Conservation (phyloP, 2,797 vertebrate species). For the Anabacerthia variegaticeps region DNA sequence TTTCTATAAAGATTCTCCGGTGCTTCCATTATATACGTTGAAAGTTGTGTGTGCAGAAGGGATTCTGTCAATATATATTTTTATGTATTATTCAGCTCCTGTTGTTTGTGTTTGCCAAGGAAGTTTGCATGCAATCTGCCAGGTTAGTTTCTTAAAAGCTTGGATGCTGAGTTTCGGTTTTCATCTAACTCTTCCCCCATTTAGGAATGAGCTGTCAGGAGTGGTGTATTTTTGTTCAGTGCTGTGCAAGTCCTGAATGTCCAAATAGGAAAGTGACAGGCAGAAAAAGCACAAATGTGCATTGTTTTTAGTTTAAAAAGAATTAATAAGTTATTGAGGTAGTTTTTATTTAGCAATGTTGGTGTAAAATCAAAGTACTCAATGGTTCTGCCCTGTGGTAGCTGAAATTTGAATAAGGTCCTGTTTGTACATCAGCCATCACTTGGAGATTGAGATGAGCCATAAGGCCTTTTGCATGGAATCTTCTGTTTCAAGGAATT, state of each 20-base stretch:
- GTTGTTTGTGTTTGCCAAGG: not conserved
- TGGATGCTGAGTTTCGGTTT: constrained; percentile 44
- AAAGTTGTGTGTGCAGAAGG: not conserved
- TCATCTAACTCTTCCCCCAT: not conserved
- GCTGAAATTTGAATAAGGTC: not conserved
- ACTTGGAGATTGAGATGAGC: not conserved
- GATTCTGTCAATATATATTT: not conserved
- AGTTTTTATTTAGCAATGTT: not conserved
- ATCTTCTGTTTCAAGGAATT: constrained; percentile 8
- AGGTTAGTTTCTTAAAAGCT: constrained; percentile 43
- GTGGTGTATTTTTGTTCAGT: not conserved
- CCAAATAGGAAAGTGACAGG: not conserved
- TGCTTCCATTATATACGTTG: not conserved
- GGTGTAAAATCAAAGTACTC: not conserved
- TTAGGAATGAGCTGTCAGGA: not conserved
- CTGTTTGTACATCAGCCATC: not conserved
- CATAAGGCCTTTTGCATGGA: fast-evolving
- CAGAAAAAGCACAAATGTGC: not conserved
- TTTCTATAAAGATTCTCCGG: constrained; percentile 9
- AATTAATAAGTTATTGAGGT: not conserved
- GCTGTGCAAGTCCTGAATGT: not conserved
- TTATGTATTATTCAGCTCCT: constrained; percentile 47
- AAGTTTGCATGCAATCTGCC: constrained; percentile 17
- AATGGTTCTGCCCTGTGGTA: not conserved
- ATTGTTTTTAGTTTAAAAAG: not conserved